Percentiles rank a stretch among this genome's conserved stretches.
These are phyloP conservation scores for Notolabrus celidotus DNA, from an alignment of 2,797 vertebrate species.

Conservation along the genomic window DNA sequence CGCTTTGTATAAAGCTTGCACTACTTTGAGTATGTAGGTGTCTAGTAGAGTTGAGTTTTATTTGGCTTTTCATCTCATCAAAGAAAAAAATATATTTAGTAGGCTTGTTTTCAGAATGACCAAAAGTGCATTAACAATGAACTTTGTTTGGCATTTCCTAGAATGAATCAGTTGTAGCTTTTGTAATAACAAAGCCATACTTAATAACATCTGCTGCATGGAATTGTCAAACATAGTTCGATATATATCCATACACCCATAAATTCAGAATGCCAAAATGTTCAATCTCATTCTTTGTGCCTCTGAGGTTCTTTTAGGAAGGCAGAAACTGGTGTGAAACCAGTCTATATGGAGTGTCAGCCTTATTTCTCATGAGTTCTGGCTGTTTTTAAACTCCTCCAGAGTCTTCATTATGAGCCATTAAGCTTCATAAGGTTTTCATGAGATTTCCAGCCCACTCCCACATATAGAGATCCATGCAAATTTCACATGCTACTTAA, in stretches of 20 bases:
- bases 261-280: slow-evolving; percentile 13
- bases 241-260: slow-evolving; percentile 4
- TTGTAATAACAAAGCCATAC: too few species aligned
- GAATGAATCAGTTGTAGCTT: too few species aligned
- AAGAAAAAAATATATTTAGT: too few species aligned
- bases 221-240: too few species aligned
- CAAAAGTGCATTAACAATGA: too few species aligned
- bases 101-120: too few species aligned
- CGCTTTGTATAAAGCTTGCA: too few species aligned
- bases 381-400: slow-evolving; percentile 46
- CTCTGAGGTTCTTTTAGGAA: neutral
- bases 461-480: slow-evolving; percentile 25
- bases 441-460: slow-evolving; percentile 50
- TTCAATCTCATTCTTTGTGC: slow-evolving; percentile 30
- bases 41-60: too few species aligned
- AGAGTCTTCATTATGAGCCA: slow-evolving; percentile 68
- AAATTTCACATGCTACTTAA: slow-evolving; percentile 53
- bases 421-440: slow-evolving; percentile 76
- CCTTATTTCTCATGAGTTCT: slow-evolving; percentile 43
- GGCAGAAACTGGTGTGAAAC: slow-evolving; percentile 28
- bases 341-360: slow-evolving; percentile 51
- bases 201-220: too few species aligned
- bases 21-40: too few species aligned
- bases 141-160: too few species aligned
- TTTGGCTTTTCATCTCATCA: too few species aligned